Conservation (phyloP, 2,797 vertebrate genomes). For the Notamacropus eugenii region DNA sequence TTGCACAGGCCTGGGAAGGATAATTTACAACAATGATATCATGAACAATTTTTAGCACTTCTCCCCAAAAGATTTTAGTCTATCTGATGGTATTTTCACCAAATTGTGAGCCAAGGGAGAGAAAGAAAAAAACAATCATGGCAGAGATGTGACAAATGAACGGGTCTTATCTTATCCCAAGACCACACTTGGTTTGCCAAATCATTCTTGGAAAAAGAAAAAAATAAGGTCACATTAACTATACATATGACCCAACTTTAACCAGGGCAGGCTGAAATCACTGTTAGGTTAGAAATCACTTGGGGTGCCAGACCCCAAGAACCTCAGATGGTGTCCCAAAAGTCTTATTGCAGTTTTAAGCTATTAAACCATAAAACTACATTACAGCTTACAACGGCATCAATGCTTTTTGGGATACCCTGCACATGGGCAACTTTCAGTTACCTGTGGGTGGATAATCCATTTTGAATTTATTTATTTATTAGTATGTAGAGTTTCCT, state of each 20-base stretch:
- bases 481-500: neutral
- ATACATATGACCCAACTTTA: neutral
- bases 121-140: neutral
- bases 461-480: neutral
- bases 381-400: neutral
- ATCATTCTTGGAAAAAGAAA: neutral
- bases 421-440: neutral
- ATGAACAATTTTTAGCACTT: neutral
- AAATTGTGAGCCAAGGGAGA: constrained; percentile 25
- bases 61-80: constrained; percentile 28
- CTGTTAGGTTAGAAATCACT: no score
- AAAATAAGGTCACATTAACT: neutral
- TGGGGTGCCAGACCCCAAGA: neutral
- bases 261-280: neutral
- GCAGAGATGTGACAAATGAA: constrained; percentile 3
- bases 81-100: constrained; percentile 3
- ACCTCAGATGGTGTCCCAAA: neutral
- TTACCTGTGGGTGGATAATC: neutral
- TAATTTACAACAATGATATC: neutral
- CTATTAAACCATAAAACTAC: neutral
- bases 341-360: neutral
- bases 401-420: neutral
- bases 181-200: neutral
- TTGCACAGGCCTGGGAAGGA: neutral
- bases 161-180: neutral